A percentile compares a stretch with the other conserved stretches of the same genome.
phyloP scores from a whole-genome alignment of 2,797 vertebrate species.

The Orestias chungarensis region DNA sequence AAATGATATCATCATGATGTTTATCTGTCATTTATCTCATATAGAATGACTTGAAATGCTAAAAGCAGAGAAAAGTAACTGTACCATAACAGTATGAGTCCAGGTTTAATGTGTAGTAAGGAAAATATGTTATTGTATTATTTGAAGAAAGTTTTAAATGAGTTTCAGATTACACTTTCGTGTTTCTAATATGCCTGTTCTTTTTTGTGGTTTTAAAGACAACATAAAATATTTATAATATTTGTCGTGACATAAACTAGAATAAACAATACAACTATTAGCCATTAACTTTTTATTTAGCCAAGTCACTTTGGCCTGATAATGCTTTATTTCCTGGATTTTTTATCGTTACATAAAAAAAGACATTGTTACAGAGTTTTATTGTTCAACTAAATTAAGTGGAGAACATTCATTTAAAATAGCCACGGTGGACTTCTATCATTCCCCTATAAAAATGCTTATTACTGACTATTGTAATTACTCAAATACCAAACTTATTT shows the following conservation, averaged over 20 bases:
- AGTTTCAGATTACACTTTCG: slow-evolving; percentile 20
- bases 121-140: too few relatives aligned
- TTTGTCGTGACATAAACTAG: not conserved
- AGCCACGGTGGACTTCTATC: not conserved
- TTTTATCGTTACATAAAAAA: not conserved
- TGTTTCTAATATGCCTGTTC: not conserved
- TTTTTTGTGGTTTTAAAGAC: not conserved
- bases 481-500: too few relatives aligned
- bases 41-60: slow-evolving; percentile 35
- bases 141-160: too few relatives aligned
- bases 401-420: not conserved
- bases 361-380: not conserved
- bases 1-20: slow-evolving; percentile 43
- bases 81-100: not conserved
- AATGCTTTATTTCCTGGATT: too few relatives aligned
- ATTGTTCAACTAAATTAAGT: not conserved
- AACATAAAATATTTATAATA: not conserved
- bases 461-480: too few relatives aligned
- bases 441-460: too few relatives aligned
- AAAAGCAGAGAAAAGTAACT: slow-evolving; percentile 15
- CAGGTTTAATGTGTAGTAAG: not conserved
- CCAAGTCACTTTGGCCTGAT: too few relatives aligned
- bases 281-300: too few relatives aligned
- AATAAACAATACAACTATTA: too few relatives aligned
- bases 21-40: slow-evolving; percentile 7